Evolutionary conservation across 2,797 vertebrate species (phyloP), one percentile per base, ranked within the genome.

Genomic region (Halcyon leucocephala): DNA sequence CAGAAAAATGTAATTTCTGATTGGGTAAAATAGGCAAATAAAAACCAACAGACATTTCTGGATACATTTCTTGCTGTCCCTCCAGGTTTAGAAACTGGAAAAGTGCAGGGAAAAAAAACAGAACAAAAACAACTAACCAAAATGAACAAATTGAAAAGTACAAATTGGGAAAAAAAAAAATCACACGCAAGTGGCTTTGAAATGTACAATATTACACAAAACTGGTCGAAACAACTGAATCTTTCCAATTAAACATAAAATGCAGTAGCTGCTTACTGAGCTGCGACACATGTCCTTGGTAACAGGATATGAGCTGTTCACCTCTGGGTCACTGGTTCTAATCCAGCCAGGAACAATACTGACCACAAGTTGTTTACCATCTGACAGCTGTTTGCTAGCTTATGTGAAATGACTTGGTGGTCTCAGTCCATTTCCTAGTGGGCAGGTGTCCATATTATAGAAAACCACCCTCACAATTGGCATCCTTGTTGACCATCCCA

Each of bases 271-370:
- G 80, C 85, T 94, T 88, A 93, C 79, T 87, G 85, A 95, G 82
- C 89, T 90, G 85, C 0, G 11, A 93, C 85, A 93, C 79, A 93
- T 81, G 87, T 13, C 93, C 94, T 60, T 82, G 66, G 95, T 95
- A 97, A 96, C 96, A 97, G 70, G 93, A 94, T 95, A 96, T 82
- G 85, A 95, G 94, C 89, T 82, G 58, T 86, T 97, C 96, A 96
- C 95, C 95, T 91, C 89, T 88, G 85, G 91, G 91, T 95, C 96
- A 95, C 80, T 15, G 12, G 55, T 84, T 70, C 91, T 96, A 97
- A 97, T 84, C 95, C 94, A 95, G 85, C 79, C 89, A 91, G 89
- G 66, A 96, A 97, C 87, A 95, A 96, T 49, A 94, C 85, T 90
- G 87, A 91, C 91, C 91, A 93, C 77, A 79, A 95, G 62, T 95